phyloP scores from a whole-genome alignment of 1,140 invertebrate species.

The Pristionchus pacificus region DNA sequence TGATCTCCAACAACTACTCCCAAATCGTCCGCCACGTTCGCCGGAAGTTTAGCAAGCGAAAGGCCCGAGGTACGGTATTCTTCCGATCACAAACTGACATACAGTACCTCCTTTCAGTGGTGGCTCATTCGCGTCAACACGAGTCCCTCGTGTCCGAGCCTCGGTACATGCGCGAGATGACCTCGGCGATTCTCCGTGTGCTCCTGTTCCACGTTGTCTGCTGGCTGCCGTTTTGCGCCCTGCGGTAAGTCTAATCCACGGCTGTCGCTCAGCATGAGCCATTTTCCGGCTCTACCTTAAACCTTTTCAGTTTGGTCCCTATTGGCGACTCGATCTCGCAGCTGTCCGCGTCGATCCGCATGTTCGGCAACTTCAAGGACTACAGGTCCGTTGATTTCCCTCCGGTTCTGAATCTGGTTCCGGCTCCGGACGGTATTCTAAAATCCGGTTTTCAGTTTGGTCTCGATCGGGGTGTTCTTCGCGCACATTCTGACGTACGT shows the following conservation, averaged over 20 bases:
- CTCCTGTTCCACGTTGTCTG: slow-evolving; percentile 55
- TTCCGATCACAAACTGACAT: background rate
- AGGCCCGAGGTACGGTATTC: slow-evolving; percentile 44
- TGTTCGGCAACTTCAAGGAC: slow-evolving; percentile 32
- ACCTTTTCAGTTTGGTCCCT: slow-evolving; percentile 21
- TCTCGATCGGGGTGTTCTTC: slow-evolving; percentile 42
- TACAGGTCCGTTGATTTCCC: slow-evolving; percentile 11
- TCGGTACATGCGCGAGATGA: slow-evolving; percentile 54
- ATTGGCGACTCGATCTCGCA: slow-evolving; percentile 15
- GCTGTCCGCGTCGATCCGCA: slow-evolving; percentile 24
- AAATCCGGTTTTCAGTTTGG: slow-evolving; percentile 13
- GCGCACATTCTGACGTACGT: slow-evolving; percentile 53
- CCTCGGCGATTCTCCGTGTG: slow-evolving; percentile 49
- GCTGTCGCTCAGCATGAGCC: background rate
- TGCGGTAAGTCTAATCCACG: slow-evolving; percentile 35
- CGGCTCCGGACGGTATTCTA: slow-evolving; percentile 2
- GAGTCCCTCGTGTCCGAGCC: slow-evolving; percentile 50
- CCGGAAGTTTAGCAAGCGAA: slow-evolving; percentile 54
- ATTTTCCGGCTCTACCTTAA: background rate
- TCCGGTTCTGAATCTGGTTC: slow-evolving; percentile 3
- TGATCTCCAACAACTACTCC: slow-evolving; percentile 44
- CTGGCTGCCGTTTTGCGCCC: slow-evolving; percentile 52
- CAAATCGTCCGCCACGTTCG: slow-evolving; percentile 54
- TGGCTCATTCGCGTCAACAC: slow-evolving; percentile 26
- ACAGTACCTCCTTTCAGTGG: slow-evolving; percentile 23